Evolutionary conservation across 2,113 vertebrate species (phyloP), one percentile per base, ranked within the genome.

Genomic region (Dasyornis broadbenti): DNA sequence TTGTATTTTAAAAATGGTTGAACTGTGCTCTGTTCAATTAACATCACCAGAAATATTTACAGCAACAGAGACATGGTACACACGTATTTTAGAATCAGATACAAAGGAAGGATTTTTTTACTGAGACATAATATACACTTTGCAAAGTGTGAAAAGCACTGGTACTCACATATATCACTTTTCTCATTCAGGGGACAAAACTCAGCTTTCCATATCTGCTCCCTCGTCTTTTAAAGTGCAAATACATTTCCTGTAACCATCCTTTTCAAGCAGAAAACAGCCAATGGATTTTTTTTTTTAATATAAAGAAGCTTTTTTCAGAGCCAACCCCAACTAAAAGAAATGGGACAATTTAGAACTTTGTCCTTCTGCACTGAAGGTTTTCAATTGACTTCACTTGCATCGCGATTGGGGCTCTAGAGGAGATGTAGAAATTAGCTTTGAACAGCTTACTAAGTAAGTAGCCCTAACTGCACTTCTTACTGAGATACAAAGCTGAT

Each of bases 311-410:
- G 11, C 8, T n/a, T 93, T 92, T 92, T 89, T 91, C 57, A 91
- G 50, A 73, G 27, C 18, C 71, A 92, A 69, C 26, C 57, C 37
- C 80, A 61, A 54, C 78, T 85, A 53, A 94, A 83, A 94, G 73
- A 89, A 96, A 94, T 1, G 3, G 54, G 66, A 79, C 66, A 72
- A 82, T 82, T 95, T 91, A 87, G 73, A 95, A 79, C 39, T 92
- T 66, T 73, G 15, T 80, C 50, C 70, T 79, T 91, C 69, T 65
- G 53, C 45, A 40, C 42, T 56, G 82, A 86, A 66, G 47, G 76
- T 94, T 92, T 94, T 87, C 63, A 61, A 77, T 63, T 90, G 81
- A 95, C 70, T 95, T 93, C 44, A 72, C 59, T 90, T 39, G 45
- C 35, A 63, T 18, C 69, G 65, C 35, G 53, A 88, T 6, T 82